These are phyloP conservation scores for Otolemur crassicaudatus DNA, from an alignment of 2,797 vertebrate genomes.

Conservation along the genomic window DNA sequence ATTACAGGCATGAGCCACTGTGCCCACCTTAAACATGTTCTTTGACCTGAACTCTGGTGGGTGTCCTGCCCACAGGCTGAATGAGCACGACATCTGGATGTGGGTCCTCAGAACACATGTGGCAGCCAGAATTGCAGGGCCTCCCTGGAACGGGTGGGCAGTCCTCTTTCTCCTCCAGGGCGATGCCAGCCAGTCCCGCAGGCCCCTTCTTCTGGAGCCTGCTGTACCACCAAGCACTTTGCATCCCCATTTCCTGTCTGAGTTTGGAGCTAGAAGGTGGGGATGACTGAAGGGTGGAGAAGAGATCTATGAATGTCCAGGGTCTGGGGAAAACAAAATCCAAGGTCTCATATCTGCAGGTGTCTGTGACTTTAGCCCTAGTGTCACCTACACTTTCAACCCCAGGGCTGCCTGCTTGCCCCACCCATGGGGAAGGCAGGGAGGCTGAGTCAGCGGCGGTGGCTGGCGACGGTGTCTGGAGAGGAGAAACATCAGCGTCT, in stretches of 20 bases:
- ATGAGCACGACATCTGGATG: neutral
- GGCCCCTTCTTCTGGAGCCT: neutral
- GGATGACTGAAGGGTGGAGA: neutral
- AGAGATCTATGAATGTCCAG: neutral
- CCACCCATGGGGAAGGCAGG: conserved; percentile 38
- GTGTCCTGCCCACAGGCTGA: neutral
- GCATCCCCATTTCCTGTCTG: neutral
- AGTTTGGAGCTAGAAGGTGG: neutral
- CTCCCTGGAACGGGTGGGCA: neutral
- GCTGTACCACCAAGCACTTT: neutral
- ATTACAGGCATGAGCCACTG: too few relatives aligned
- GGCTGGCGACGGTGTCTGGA: conserved; percentile 61
- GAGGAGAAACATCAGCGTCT: conserved; percentile 35
- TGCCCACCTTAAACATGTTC: neutral
- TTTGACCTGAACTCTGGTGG: neutral
- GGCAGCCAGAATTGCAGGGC: neutral
- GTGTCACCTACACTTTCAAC: conserved; percentile 2
- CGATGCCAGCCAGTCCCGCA: neutral
- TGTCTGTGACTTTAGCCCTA: neutral
- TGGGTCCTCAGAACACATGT: neutral
- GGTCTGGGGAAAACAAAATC: neutral
- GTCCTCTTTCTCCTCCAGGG: neutral
- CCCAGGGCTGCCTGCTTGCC: neutral
- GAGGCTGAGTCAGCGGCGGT: conserved; percentile 72
- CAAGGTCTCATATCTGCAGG: conserved; percentile 29